Evolutionary conservation across 2,888 invertebrate genomes (phyloP).

Genomic region (Philaethria dido): DNA sequence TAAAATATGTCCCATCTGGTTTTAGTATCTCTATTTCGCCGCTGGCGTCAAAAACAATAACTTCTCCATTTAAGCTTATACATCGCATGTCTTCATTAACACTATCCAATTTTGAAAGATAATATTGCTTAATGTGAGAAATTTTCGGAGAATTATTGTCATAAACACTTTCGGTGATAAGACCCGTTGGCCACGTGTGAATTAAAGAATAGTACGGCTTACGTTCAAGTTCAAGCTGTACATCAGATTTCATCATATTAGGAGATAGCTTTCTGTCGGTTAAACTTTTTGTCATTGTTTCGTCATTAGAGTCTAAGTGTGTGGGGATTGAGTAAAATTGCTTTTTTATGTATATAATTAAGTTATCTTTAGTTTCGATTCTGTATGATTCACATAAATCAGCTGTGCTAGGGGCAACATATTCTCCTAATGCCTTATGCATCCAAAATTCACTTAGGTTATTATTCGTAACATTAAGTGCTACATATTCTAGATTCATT

Average conservation of each 20-base stretch:
- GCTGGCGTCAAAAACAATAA: conserved; percentile 64
- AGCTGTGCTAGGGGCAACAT: conserved; percentile 49
- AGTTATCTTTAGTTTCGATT: conserved; percentile 64
- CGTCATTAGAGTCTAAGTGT: conserved; percentile 44
- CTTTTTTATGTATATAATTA: conserved; percentile 68
- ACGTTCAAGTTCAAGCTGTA: conserved; percentile 51
- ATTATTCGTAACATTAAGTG: conserved; percentile 65
- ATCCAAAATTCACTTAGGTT: conserved; percentile 69
- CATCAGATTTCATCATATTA: conserved; percentile 41
- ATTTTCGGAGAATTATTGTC: conserved; percentile 60
- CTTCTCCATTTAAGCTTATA: conserved; percentile 72
- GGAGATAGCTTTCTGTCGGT: conserved; percentile 41
- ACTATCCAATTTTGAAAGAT: conserved; percentile 48
- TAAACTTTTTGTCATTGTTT: conserved; percentile 49
- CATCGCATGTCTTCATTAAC: conserved; percentile 69
- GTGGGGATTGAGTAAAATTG: conserved; percentile 54
- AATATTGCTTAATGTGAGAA: conserved; percentile 72
- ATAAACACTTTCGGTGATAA: conserved; percentile 69
- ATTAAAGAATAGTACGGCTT: conserved; percentile 61
- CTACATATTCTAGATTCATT: conserved; percentile 65
- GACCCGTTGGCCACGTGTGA: conserved; percentile 76
- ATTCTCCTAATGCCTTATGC: conserved; percentile 64
- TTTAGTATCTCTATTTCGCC: conserved; percentile 63
- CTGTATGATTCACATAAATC: conserved; percentile 69
- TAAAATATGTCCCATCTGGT: conserved; percentile 66